A percentile compares a stretch with the other conserved stretches of the same genome.
These are phyloP conservation scores for Micropoecilia bifurca DNA, from an alignment of 2,797 vertebrate species.

Conservation along the genomic window DNA sequence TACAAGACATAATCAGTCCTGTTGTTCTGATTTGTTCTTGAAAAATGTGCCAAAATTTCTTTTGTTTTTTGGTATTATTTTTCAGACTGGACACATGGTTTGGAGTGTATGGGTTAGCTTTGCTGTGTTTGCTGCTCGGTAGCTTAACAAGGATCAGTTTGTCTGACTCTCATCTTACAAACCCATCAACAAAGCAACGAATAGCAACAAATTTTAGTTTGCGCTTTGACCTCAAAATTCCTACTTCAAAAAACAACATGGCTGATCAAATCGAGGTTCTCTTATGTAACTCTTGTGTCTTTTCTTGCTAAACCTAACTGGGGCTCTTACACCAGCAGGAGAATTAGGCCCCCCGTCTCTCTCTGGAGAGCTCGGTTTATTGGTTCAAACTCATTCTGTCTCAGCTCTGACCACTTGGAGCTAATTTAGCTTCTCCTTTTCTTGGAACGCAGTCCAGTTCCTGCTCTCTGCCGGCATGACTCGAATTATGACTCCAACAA, in stretches of 20 bases:
- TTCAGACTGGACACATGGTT: neutral
- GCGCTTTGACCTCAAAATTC: neutral
- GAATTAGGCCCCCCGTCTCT: neutral
- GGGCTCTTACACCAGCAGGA: constrained; percentile 3
- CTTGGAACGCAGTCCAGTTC: constrained; percentile 14
- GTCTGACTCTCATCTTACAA: neutral
- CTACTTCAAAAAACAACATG: neutral
- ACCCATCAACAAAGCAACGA: neutral
- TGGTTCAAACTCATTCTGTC: constrained; percentile 15
- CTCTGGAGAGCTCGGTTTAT: neutral
- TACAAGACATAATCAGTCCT: neutral
- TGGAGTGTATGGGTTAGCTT: neutral
- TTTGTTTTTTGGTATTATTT: neutral
- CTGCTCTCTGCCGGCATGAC: constrained; percentile 10
- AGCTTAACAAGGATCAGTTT: neutral
- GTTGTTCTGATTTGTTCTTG: neutral
- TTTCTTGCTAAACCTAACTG: neutral
- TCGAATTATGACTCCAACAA: constrained; percentile 12
- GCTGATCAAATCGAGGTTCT: neutral
- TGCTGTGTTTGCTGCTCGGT: neutral
- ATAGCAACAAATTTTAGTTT: neutral
- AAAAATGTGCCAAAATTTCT: neutral
- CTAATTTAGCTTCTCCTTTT: constrained; percentile 14
- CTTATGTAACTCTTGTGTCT: constrained; percentile 7
- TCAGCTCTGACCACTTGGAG: neutral